Base-by-base conservation (phyloP, 2,797 vertebrate genomes). In the Poliocrania exsul region DNA sequence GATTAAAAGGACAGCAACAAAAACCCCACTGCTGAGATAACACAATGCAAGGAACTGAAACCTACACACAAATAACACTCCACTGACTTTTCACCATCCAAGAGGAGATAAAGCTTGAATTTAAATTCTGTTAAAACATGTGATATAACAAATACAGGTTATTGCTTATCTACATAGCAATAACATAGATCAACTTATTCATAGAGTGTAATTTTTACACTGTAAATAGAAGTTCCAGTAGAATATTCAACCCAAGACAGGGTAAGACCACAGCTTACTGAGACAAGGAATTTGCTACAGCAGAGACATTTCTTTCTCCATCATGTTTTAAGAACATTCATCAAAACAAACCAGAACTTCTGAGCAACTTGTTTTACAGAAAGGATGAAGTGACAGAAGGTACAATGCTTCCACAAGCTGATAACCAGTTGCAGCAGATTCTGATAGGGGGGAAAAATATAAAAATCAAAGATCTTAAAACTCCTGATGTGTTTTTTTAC, bases 181-280 rank as follows among this genome's bases (percentile, higher is more conserved):
- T 33, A 84, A 86, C 3, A 25, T 1, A 81, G 42, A 56, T 60
- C 80, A 75, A 17, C 19, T 56, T 21, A 64, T 19, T 90, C 54
- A 83, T 1, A 51, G 13, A 5, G 14, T 2, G 3, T 4, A 31
- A 23, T 18, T 91, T 81, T 31, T 54, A 74, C 35, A 38, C 31
- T 21, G 13, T 20, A n/a, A 72, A 70, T 23, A 77, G 6, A 15
- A 1, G 12, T 31, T 95, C 44, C 35, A 5, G 4, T 12, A 72
- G 25, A 54, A 67, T 35, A 87, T 54, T 57, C 81, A 80, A 8
- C 6, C 10, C 24, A 61, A 57, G 18, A 25, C 0, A 61, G 46
- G 64, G 23, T 21, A 46, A n/a, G 8, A 62, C 8, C 28, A 56
- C 3, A 5, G n/a, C 0, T 42, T 37, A 67, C 21, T 0, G 2